A percentile compares a stretch with the other conserved stretches of the same genome.
These are phyloP conservation scores for Schizothorax lantsangensis DNA, from an alignment of 2,797 vertebrate species.

Conservation along the genomic window DNA sequence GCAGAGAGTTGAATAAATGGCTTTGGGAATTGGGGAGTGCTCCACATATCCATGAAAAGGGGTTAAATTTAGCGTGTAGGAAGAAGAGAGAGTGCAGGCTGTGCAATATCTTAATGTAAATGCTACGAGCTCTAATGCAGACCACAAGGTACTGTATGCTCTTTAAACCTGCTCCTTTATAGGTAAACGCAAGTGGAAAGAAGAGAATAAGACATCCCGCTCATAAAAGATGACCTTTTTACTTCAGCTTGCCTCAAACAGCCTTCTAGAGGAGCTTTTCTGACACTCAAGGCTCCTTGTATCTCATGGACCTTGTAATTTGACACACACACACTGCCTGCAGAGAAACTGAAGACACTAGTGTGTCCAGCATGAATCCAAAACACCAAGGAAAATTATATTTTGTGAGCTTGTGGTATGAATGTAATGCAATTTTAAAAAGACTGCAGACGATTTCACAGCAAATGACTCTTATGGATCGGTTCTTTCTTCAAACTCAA, in stretches of 20 bases:
- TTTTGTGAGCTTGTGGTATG: background rate
- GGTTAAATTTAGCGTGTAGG: conserved; percentile 76
- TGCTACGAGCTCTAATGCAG: conserved; percentile 27
- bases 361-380: background rate
- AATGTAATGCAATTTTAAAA: background rate
- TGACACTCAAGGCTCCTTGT: conserved; percentile 10
- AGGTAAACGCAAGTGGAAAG: conserved; percentile 27
- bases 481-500: background rate
- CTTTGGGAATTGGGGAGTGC: conserved; percentile 77
- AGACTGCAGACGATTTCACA: background rate
- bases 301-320: conserved; percentile 31
- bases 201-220: conserved; percentile 8
- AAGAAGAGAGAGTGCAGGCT: conserved; percentile 50
- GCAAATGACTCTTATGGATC: background rate
- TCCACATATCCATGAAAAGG: conserved; percentile 72
- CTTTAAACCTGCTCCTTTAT: conserved; percentile 6
- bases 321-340: background rate
- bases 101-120: conserved; percentile 54
- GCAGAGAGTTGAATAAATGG: conserved; percentile 78
- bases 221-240: conserved; percentile 48
- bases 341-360: background rate
- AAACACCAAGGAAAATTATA: background rate
- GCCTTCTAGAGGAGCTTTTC: background rate
- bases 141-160: conserved; percentile 17
- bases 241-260: background rate